Conservation (phyloP, 2,797 vertebrate genomes). For the Chlorospingus semifuscus region DNA sequence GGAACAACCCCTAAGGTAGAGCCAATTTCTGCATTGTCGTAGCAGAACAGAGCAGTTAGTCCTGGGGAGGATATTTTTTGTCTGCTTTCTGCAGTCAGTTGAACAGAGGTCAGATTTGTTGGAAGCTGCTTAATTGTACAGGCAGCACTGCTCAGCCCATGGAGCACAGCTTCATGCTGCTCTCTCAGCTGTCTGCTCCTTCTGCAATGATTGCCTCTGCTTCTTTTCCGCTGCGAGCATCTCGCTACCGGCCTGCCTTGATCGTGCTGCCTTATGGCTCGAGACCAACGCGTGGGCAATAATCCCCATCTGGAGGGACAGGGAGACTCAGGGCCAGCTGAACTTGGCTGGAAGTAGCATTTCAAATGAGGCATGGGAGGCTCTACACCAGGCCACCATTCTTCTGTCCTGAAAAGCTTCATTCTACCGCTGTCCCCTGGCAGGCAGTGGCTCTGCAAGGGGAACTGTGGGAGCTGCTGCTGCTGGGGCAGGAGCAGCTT, state of each 20-base stretch:
- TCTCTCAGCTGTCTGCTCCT: slow-evolving; percentile 60
- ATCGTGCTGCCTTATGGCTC: slow-evolving; percentile 49
- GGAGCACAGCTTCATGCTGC: slow-evolving; percentile 45
- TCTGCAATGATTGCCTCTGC: slow-evolving; percentile 41
- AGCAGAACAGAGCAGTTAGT: slow-evolving; percentile 38
- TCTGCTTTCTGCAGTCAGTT: slow-evolving; percentile 32
- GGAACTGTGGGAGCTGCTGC: rapidly evolving
- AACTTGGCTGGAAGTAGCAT: neutral
- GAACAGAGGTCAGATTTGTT: slow-evolving; percentile 53
- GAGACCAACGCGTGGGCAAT: slow-evolving; percentile 21
- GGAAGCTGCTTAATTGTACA: slow-evolving; percentile 54
- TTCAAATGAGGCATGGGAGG: neutral
- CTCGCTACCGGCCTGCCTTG: slow-evolving; percentile 41
- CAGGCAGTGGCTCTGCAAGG: neutral
- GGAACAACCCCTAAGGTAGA: slow-evolving; percentile 16
- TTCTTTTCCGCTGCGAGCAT: slow-evolving; percentile 4
- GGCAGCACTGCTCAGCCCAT: slow-evolving; percentile 43
- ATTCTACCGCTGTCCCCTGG: neutral
- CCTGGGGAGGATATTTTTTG: slow-evolving; percentile 48
- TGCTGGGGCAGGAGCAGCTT: neutral
- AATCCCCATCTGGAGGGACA: slow-evolving; percentile 54
- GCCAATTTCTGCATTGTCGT: slow-evolving; percentile 29
- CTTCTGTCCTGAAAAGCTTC: neutral
- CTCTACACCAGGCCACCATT: neutral
- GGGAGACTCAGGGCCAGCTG: neutral